Base-by-base conservation (phyloP, 1,140 invertebrate genomes). In the Eurosta solidaginis region DNA sequence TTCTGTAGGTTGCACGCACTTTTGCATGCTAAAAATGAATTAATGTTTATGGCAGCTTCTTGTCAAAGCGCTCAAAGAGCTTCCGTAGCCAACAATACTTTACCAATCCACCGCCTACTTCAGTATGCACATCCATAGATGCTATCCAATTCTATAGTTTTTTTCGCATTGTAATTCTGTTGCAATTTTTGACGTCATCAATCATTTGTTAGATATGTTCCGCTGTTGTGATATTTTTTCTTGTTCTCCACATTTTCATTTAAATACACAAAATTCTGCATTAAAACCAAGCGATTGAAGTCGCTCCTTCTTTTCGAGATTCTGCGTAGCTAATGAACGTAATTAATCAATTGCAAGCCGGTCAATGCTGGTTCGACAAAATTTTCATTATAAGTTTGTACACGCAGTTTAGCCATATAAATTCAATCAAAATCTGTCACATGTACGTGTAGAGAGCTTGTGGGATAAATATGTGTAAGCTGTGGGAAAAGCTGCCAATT, bases 121-220 rank as follows among this genome's bases (percentile, higher is more conserved):
- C n/a, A n/a, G n/a, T 47, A 12, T n/a, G 45, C 45, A 47, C 45
- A 4, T 17, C 45, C n/a, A n/a, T n/a, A n/a, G 45, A 12, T 47
- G 45, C 7, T 47, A 0, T 47, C 45, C 12, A 17, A 17, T 17
- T n/a, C 12, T n/a, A 47, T 47, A n/a, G 45, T 47, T 40, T 40
- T n/a, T 17, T 33, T 36, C 10, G 29, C 40, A 22, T 36, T 20
- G 6, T 14, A 5, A 20, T 40, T 27, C 59, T 68, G 54, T 68
- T 40, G 59, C 33, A 40, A 68, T 68, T 68, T 40, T 40, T 68
- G 59, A 68, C 59, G 59, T 68, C 59, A 68, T 68, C 59, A 68
- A 68, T 68, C 59, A 68, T 68, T 68, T 68, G 33, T 68, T 40
- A 40, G 59, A 68, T 33, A 68, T 68, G 7, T 42, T 5, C 33